Evolutionary conservation across 1,140 invertebrate genomes (phyloP).

Genomic region (Diorhabda elongata): DNA sequence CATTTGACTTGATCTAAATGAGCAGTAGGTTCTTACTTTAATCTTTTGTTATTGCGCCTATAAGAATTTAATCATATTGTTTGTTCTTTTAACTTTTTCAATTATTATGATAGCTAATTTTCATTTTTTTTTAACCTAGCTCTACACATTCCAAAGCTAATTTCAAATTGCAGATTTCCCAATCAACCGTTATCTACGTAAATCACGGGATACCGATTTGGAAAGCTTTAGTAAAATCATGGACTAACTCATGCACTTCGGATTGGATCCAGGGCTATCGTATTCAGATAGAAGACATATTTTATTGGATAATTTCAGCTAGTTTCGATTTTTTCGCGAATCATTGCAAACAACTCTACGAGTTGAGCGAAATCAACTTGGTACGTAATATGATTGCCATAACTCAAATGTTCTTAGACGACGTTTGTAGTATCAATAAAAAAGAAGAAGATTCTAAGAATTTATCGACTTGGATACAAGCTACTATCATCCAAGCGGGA

Average conservation of each 20-base stretch:
- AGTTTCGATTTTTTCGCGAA: constrained; percentile 62
- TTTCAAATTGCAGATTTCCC: constrained; percentile 49
- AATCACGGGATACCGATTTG: constrained; percentile 69
- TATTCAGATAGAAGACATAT: constrained; percentile 59
- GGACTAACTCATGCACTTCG: constrained; percentile 62
- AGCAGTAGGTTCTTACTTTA: too few species aligned
- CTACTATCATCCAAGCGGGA: constrained; percentile 69
- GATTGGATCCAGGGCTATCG: constrained; percentile 62
- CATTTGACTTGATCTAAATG: too few species aligned
- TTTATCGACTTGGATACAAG: constrained; percentile 66
- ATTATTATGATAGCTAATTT: too few species aligned
- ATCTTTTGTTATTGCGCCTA: too few species aligned
- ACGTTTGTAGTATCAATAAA: constrained; percentile 55
- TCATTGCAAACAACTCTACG: constrained; percentile 60
- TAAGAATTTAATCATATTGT: too few species aligned
- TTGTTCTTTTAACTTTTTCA: too few species aligned
- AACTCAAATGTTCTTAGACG: constrained; percentile 72
- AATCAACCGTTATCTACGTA: constrained; percentile 91
- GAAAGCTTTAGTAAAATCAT: constrained; percentile 66
- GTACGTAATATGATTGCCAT: constrained; percentile 67
- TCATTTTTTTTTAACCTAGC: too few species aligned
- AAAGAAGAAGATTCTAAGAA: constrained; percentile 61
- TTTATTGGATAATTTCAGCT: constrained; percentile 71
- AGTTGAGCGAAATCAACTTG: constrained; percentile 69
- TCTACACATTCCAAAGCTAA: too few species aligned